Percentiles rank a stretch among this genome's conserved stretches.
phyloP scores from a whole-genome alignment of 2,888 invertebrate species.

The Fabriciana adippe region DNA sequence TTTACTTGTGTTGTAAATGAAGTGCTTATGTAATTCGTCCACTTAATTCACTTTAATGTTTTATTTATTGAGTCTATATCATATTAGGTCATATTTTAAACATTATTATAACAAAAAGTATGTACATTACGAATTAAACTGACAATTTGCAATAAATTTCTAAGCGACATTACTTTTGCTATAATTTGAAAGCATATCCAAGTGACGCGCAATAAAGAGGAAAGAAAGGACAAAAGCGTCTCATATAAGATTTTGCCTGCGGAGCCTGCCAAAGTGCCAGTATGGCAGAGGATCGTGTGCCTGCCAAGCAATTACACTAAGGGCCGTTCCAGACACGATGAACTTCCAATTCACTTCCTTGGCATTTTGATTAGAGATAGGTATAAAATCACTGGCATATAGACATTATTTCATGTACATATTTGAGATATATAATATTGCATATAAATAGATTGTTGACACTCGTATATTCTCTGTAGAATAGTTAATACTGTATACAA shows the following conservation, averaged over 20 bases:
- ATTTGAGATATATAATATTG: too few relatives aligned
- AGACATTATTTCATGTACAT: background rate
- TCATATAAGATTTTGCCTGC: constrained; percentile 30
- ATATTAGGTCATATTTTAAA: too few relatives aligned
- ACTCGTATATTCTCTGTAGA: too few relatives aligned
- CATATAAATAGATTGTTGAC: too few relatives aligned
- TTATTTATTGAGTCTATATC: too few relatives aligned
- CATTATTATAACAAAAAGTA: background rate
- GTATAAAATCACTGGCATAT: background rate
- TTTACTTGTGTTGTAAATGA: constrained; percentile 18
- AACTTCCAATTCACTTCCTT: constrained; percentile 25
- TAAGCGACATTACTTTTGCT: background rate
- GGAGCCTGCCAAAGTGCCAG: constrained; percentile 39
- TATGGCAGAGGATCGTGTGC: constrained; percentile 26
- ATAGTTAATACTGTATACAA: too few relatives aligned
- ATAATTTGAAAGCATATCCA: constrained; percentile 26
- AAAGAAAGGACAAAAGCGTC: constrained; percentile 34
- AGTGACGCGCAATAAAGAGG: constrained; percentile 30
- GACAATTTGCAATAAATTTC: background rate
- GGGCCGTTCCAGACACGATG: constrained; percentile 27
- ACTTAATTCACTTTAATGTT: too few relatives aligned
- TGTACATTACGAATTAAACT: background rate
- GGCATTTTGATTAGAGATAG: background rate
- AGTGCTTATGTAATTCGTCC: background rate
- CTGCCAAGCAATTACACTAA: constrained; percentile 42